Conservation (phyloP, 2,888 invertebrate genomes). For the Sipha maydis region DNA sequence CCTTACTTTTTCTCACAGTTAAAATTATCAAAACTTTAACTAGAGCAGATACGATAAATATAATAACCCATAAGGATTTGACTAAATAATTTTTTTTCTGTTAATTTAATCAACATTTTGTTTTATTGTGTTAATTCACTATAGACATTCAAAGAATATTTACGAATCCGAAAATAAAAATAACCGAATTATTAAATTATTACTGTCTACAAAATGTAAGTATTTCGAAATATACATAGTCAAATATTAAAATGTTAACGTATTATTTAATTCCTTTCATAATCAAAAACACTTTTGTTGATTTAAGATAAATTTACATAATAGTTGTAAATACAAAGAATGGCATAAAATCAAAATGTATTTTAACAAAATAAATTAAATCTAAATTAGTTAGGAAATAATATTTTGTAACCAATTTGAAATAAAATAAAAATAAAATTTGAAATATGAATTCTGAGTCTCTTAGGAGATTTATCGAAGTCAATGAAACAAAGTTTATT, state of each 20-base stretch:
- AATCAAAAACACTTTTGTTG: neutral
- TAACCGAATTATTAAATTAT: conserved; percentile 25
- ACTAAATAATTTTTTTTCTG: no score
- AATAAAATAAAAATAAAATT: no score
- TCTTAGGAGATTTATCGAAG: neutral
- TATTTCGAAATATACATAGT: neutral
- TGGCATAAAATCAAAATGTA: conserved; percentile 1
- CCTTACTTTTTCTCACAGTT: no score
- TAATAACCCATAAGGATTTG: no score
- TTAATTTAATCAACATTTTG: no score
- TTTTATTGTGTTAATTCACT: no score
- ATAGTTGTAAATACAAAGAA: conserved; percentile 30
- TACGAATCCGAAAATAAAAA: neutral
- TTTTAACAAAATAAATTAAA: neutral
- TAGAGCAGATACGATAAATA: no score
- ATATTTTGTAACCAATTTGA: neutral
- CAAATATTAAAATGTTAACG: conserved; percentile 12
- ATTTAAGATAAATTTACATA: neutral
- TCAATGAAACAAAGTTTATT: neutral
- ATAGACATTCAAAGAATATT: neutral
- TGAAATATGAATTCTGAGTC: conserved; percentile 11
- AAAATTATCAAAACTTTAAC: no score
- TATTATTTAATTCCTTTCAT: neutral
- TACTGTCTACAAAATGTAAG: conserved; percentile 2
- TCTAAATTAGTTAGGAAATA: conserved; percentile 17